phyloP scores from a whole-genome alignment of 2,797 vertebrate species.

The Darevskia mixta region DNA sequence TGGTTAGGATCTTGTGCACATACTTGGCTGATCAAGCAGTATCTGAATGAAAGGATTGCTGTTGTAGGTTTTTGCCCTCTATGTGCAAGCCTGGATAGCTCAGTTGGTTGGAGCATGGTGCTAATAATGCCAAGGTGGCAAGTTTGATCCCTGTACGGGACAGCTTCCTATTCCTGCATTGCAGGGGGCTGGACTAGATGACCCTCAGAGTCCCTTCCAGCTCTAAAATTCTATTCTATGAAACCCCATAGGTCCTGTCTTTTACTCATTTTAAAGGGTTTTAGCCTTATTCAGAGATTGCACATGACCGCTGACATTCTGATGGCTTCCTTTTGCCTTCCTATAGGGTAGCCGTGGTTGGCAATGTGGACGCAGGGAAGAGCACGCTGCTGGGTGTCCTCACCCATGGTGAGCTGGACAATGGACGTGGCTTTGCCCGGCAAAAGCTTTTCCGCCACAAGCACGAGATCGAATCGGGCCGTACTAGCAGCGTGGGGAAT shows the following conservation, averaged over 20 bases:
- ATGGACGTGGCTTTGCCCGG: slow-evolving; percentile 95
- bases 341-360: slow-evolving; percentile 94
- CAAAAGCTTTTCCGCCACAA: slow-evolving; percentile 99
- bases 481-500: slow-evolving; percentile 98
- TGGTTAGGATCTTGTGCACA: slow-evolving; percentile 13
- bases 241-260: background rate
- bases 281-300: slow-evolving; percentile 4
- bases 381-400: slow-evolving; percentile 95
- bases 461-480: slow-evolving; percentile 97
- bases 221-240: too few relatives aligned
- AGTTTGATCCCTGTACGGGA: too few relatives aligned
- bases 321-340: slow-evolving; percentile 21
- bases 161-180: too few relatives aligned
- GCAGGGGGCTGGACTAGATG: too few relatives aligned
- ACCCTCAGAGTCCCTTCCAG: too few relatives aligned
- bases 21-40: slow-evolving; percentile 34
- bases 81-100: background rate
- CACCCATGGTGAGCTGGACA: slow-evolving; percentile 96
- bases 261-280: background rate
- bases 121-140: too few relatives aligned
- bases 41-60: background rate
- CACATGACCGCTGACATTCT: slow-evolving; percentile 1
- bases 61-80: background rate
- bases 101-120: too few relatives aligned
- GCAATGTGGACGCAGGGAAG: slow-evolving; percentile 97